Evolutionary conservation across 2,797 vertebrate genomes (phyloP), one percentile per base, ranked within the genome.

Genomic region (Bucorvus abyssinicus): DNA sequence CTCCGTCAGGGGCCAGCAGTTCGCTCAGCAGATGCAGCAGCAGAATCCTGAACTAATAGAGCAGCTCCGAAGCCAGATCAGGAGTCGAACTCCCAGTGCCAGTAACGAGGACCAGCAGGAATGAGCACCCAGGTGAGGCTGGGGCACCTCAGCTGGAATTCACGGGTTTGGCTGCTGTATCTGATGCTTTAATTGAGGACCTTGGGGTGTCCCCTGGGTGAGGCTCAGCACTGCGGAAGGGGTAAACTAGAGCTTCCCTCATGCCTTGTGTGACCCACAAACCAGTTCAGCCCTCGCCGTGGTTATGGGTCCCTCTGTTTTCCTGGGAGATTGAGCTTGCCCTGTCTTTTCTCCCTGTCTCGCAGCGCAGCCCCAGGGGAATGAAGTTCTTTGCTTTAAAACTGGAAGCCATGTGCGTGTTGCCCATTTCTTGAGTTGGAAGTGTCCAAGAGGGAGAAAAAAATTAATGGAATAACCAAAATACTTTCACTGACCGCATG

Each of bases 11-110:
- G 99, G 99, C 44, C 99, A 99, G 95, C 99, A 99, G 96, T 99
- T 99, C 3, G 99, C 99, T 7, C 99, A 99, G 97, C 99, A 99
- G 98, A 99, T 99, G 99, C 99, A 99, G 97, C 99, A 99, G 97
- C 98, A 99, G 97, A 99, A 99, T 65, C 99, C 99, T 0, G 99
- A 99, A 95, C 97, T 99, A 34, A 99, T 99, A 53, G 99, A 99
- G 92, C 99, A 99, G 97, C 97, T 99, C 73, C 98, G 99, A 52
- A 99, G 98, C 97, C 99, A 99, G 93, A 99, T 99, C 29, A 98
- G 99, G 79, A 99, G 99, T 97, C 98, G 99, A 85, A 98, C 98
- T 44, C 99, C 99, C 44, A 99, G 99, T 40, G 97, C 99, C 77
- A 98, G 99, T 90, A 99, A 98, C 0, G 99, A 99, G 8, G 99